A percentile compares a stretch with the other conserved stretches of the same genome.
Evolutionary conservation across 2,113 vertebrate genomes (phyloP).

Genomic region (Chlamydotis undulata): DNA sequence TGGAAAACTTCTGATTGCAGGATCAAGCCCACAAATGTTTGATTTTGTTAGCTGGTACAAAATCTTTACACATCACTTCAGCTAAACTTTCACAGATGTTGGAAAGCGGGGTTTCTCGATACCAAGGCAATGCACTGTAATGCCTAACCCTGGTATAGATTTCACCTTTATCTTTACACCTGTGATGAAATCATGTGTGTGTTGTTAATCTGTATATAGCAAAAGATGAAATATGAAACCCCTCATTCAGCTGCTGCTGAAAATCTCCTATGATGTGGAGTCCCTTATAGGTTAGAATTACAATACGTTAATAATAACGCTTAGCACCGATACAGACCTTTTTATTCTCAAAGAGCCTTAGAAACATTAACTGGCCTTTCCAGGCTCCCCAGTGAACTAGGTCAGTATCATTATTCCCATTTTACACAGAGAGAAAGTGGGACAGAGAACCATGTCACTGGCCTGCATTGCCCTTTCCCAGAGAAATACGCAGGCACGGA

Average conservation of each 20-base stretch:
- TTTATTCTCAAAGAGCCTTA: constrained; percentile 19
- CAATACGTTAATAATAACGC: constrained; percentile 20
- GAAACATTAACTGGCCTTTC: constrained; percentile 28
- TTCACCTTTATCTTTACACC: not conserved
- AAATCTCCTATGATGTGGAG: not conserved
- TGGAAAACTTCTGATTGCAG: not conserved
- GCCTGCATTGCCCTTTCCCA: not conserved
- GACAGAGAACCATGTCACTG: constrained; percentile 9
- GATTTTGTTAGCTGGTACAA: not conserved
- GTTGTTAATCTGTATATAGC: not conserved
- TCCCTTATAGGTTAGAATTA: constrained; percentile 33
- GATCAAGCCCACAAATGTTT: not conserved
- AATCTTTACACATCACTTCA: not conserved
- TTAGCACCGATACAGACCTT: not conserved
- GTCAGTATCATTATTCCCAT: constrained; percentile 33
- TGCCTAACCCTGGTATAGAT: not conserved
- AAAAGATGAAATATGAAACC: not conserved
- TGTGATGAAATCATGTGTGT: not conserved
- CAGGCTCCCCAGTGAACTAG: constrained; percentile 21
- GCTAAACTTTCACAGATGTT: not conserved
- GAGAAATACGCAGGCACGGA: not conserved
- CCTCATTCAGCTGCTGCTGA: not conserved
- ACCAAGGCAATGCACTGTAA: not conserved
- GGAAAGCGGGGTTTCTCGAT: not conserved
- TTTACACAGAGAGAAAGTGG: constrained; percentile 27